phyloP scores from a whole-genome alignment of 1,140 invertebrate species.

The Mercenaria mercenaria region DNA sequence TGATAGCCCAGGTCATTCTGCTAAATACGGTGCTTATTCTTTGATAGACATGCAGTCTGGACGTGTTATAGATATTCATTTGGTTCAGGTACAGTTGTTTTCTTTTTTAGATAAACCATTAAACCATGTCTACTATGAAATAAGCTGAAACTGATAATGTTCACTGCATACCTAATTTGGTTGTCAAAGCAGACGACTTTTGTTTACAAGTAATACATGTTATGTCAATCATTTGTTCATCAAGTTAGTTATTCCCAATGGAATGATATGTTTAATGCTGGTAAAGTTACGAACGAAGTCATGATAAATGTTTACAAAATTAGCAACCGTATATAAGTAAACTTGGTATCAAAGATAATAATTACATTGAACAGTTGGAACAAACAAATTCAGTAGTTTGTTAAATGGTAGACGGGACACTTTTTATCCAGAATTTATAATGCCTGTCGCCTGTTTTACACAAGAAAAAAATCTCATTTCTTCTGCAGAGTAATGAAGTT shows the following conservation, averaged over 20 bases:
- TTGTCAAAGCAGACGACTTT: not conserved
- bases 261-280: too few species aligned
- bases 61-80: not conserved
- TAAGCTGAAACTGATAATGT: not conserved
- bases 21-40: conserved; percentile 62
- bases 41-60: conserved; percentile 15
- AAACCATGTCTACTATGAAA: not conserved
- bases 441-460: too few species aligned
- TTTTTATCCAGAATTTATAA: too few species aligned
- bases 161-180: not conserved
- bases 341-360: too few species aligned
- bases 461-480: too few species aligned
- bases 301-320: too few species aligned
- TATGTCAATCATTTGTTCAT: not conserved
- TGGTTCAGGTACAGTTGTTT: not conserved
- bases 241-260: not conserved
- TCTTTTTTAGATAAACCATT: not conserved
- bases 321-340: too few species aligned
- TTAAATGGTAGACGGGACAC: conserved; percentile 11
- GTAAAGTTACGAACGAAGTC: too few species aligned
- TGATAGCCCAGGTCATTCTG: conserved; percentile 53
- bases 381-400: not conserved
- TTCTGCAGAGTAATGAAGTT: conserved; percentile 71
- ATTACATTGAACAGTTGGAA: too few species aligned
- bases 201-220: not conserved